Percentiles rank a stretch among this genome's conserved stretches.
phyloP scores from a whole-genome alignment of 1,140 invertebrate species.

The Gonatopus flavifemur region DNA sequence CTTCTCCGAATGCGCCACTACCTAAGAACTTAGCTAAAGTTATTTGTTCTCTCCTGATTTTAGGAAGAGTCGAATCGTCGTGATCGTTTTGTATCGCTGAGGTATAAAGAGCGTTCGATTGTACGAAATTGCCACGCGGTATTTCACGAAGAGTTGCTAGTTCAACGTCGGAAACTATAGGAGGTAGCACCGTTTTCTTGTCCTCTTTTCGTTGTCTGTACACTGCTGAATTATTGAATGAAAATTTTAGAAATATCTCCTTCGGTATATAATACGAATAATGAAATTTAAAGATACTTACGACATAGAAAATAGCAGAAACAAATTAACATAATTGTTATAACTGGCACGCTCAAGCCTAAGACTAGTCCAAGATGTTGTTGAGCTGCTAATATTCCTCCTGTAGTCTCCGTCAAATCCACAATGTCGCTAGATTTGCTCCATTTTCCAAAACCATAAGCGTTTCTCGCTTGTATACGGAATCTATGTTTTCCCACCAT shows the following conservation, averaged over 20 bases:
- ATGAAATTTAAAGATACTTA: conserved; percentile 34
- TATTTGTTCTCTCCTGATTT: conserved; percentile 80
- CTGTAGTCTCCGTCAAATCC: conserved; percentile 55
- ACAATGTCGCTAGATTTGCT: conserved; percentile 66
- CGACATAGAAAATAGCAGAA: conserved; percentile 51
- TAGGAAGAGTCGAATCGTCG: conserved; percentile 67
- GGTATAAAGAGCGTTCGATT: conserved; percentile 82
- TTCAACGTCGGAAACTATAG: conserved; percentile 74
- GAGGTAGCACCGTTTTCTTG: conserved; percentile 62
- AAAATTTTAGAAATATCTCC: too few species aligned
- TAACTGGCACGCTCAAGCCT: conserved; percentile 60
- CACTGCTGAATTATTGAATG: conserved; percentile 37
- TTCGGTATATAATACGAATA: conserved; percentile 1
- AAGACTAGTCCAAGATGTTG: conserved; percentile 64
- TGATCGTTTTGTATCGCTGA: conserved; percentile 67
- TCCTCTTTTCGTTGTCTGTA: conserved; percentile 60
- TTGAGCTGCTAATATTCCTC: conserved; percentile 63
- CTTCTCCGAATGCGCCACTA: conserved; percentile 96
- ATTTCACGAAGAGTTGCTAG: conserved; percentile 85
- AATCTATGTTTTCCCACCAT: conserved; percentile 70
- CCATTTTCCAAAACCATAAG: conserved; percentile 74
- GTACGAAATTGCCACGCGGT: conserved; percentile 72
- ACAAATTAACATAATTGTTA: conserved; percentile 50
- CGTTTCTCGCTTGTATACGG: conserved; percentile 76
- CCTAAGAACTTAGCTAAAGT: conserved; percentile 86